A percentile compares a stretch with the other conserved stretches of the same genome.
Evolutionary conservation across 2,113 vertebrate genomes (phyloP).

Genomic region (Monarcha castaneiventris): DNA sequence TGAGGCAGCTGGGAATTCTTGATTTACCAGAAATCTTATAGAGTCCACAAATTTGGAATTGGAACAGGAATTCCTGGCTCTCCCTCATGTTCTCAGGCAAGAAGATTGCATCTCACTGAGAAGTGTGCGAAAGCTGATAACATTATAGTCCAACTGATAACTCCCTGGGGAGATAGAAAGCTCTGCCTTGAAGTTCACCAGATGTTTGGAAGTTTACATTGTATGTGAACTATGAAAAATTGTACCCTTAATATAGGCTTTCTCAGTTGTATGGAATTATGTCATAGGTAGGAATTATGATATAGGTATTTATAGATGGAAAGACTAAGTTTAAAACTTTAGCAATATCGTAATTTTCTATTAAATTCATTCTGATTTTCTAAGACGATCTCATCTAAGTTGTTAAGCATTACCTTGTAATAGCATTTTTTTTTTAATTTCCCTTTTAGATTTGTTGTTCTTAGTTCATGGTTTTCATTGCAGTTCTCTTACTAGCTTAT

Average conservation of each 20-base stretch:
- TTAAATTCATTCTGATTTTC: not conserved
- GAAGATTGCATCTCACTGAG: constrained; percentile 6
- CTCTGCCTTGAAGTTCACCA: constrained; percentile 43
- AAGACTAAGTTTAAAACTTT: not conserved
- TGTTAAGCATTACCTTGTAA: not conserved
- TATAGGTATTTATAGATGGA: not conserved
- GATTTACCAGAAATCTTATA: constrained; percentile 19
- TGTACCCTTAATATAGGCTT: not conserved
- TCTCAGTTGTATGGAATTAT: not conserved
- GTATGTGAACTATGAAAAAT: not conserved
- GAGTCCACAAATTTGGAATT: constrained; percentile 32
- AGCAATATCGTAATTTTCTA: not conserved
- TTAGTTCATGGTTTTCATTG: not conserved
- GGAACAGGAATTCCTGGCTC: constrained; percentile 45
- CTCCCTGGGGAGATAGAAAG: constrained; percentile 2
- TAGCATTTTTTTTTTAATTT: not conserved
- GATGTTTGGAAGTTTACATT: constrained; percentile 43
- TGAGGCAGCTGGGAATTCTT: constrained; percentile 33
- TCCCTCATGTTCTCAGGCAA: constrained; percentile 35
- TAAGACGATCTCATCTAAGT: not conserved
- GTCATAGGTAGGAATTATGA: not conserved
- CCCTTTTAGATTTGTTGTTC: not conserved
- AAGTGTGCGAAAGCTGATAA: constrained; percentile 48
- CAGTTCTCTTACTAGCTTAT: not conserved
- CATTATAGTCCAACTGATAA: constrained; percentile 44